Base-by-base conservation (phyloP, 2,113 vertebrate species). In the Poeciliopsis prolifica region DNA sequence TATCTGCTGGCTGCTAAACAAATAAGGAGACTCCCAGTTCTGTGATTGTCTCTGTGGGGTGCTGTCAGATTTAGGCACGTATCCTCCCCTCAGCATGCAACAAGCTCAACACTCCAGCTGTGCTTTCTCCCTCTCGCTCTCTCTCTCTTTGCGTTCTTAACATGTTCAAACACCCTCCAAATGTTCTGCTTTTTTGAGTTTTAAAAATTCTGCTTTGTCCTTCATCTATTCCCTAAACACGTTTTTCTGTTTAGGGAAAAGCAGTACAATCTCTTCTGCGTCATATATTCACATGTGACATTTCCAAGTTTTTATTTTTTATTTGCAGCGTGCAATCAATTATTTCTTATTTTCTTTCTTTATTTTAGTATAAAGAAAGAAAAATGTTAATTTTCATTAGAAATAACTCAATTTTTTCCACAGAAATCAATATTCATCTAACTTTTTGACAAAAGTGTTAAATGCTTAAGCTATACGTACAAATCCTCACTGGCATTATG, bases 1-100 rank as follows among this genome's bases (percentile, higher is more conserved):
- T 92, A 92, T 93, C 85, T 78, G 69, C 71, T 81, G 84, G 84
- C 83, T 87, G 89, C 90, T 92, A 92, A 92, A 93, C 90, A 91
- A 91, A 92, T 91, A 91, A 89, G 81, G 65, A 90, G 90, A 74
- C 85, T 86, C 83, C 75, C 75, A 28, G 81, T 83, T 89, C 89
- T 88, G 87, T 91, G 92, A 92, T 92, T 82, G 89, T 89, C 90
- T 92, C 92, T 17, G 91, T 74, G 84, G 92, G 91, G 86, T 88
- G 89, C 86, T 91, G 92, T 92, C 92, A 90, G 85, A 88, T 90
- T 88, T 76, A 84, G 85, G 87, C 72, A 61, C 68, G 70, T 30
- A 83, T 81, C 85, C 82, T 86, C 51, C 82, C 86, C 90, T 71
- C 81, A 79, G 86, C 87, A 64, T 72, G 86, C 84, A 82, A 76